phyloP scores from a whole-genome alignment of 2,888 invertebrate genomes.

The Machimus atricapillus region DNA sequence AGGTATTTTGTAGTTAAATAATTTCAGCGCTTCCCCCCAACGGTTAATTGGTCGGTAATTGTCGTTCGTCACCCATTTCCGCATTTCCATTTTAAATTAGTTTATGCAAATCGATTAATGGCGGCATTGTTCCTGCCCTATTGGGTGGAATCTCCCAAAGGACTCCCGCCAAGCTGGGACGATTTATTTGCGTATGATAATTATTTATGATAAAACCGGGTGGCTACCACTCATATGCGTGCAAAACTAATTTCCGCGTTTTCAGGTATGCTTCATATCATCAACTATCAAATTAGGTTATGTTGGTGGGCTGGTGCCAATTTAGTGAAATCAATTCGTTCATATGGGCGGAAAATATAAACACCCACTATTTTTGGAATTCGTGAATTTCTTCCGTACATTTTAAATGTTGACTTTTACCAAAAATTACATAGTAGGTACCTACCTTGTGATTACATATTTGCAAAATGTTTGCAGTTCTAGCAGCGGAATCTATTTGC shows the following conservation, averaged over 20 bases:
- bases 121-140: neutral
- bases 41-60: slow-evolving; percentile 14
- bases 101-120: neutral
- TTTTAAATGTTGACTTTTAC: neutral
- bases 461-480: too few species aligned
- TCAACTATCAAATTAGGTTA: neutral
- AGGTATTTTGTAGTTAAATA: neutral
- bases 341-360: neutral
- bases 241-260: neutral
- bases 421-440: neutral
- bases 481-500: too few species aligned
- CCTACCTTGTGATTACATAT: too few species aligned
- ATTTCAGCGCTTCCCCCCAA: neutral
- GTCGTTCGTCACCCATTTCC: neutral
- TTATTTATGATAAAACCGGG: neutral
- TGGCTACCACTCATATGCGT: neutral
- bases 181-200: neutral
- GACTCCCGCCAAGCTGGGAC: neutral
- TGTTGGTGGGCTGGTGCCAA: neutral
- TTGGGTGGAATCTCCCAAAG: neutral
- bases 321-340: neutral
- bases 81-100: slow-evolving; percentile 21
- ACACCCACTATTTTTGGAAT: neutral
- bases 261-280: neutral
- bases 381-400: neutral